Percentiles rank a stretch among this genome's conserved stretches.
Conservation (phyloP, 2,797 vertebrate genomes). For the Hydrolagus colliei region DNA sequence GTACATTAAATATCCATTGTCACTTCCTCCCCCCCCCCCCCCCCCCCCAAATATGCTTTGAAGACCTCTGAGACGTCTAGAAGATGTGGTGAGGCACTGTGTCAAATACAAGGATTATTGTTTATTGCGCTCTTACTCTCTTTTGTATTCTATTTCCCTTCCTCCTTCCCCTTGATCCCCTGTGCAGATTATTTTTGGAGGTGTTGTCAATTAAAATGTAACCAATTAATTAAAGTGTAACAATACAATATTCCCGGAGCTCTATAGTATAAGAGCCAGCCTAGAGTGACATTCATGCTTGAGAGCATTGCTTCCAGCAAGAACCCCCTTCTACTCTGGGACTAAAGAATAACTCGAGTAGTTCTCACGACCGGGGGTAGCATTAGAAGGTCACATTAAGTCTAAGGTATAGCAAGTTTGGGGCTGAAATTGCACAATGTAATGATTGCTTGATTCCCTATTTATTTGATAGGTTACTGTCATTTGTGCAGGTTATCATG, state of each 20-base stretch:
- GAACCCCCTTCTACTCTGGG: background rate
- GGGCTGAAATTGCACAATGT: background rate
- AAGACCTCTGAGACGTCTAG: too few relatives aligned
- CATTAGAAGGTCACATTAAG: background rate
- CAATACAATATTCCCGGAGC: background rate
- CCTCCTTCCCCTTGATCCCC: background rate
- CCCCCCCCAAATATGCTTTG: too few relatives aligned
- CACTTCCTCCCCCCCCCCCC: too few relatives aligned
- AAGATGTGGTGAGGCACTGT: too few relatives aligned
- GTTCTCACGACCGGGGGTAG: too few relatives aligned
- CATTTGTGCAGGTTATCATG: conserved; percentile 71
- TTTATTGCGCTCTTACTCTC: too few relatives aligned
- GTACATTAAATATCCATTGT: background rate
- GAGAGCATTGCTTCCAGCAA: background rate
- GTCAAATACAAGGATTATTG: too few relatives aligned
- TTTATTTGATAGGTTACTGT: background rate
- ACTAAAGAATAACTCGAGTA: background rate
- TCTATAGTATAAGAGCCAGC: too few relatives aligned
- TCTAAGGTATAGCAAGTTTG: background rate
- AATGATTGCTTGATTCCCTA: background rate
- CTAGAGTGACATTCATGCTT: background rate
- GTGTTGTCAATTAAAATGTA: background rate
- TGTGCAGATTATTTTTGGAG: background rate
- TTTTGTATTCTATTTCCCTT: background rate
- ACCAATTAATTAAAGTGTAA: too few relatives aligned